Evolutionary conservation across 2,888 invertebrate genomes (phyloP), one percentile per base, ranked within the genome.

Genomic region (Furcula furcula): DNA sequence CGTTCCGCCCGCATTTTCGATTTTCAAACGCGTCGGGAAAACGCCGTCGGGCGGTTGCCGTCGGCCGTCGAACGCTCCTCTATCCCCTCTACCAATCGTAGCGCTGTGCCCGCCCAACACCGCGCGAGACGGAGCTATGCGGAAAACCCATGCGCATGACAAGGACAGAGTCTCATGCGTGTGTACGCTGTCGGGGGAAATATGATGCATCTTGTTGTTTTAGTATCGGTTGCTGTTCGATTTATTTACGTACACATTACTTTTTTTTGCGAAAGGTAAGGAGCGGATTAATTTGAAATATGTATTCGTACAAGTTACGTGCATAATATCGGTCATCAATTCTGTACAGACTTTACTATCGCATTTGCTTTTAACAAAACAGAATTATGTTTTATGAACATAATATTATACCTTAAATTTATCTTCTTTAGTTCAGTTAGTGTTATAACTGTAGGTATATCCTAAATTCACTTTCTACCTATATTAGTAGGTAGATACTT

Each of bases 151-250:
- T 21, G 32, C 19, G 69, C 6, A 3, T 40, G 71, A 80, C 29
- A 48, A 62, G 47, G 77, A 79, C 42, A 40, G 63, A 56, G 36
- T n/a, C 50, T 52, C 51, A 65, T 74, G 82, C 84, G 80, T 86
- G 80, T 80, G 77, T 76, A 66, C 65, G 57, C 35, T 58, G 65
- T 67, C 68, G 75, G 78, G 79, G 76, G 82, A 79, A 85, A 80
- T 82, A 84, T 83, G 86, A 86, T 87, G 85, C 87, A 87, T 84
- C 76, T 75, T 79, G 82, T 81, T 86, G 82, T 86, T 84, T 82
- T 78, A 83, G 74, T 83, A 86, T 84, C 79, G 73, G 76, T 81
- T 77, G 75, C 79, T 76, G 65, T 82, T 80, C 78, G 74, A 78
- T 82, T 70, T 82, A 78, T 80, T 78, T 79, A 80, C 72, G 62